Evolutionary conservation across 2,888 invertebrate genomes (phyloP).

Genomic region (Parnassius smintheus): DNA sequence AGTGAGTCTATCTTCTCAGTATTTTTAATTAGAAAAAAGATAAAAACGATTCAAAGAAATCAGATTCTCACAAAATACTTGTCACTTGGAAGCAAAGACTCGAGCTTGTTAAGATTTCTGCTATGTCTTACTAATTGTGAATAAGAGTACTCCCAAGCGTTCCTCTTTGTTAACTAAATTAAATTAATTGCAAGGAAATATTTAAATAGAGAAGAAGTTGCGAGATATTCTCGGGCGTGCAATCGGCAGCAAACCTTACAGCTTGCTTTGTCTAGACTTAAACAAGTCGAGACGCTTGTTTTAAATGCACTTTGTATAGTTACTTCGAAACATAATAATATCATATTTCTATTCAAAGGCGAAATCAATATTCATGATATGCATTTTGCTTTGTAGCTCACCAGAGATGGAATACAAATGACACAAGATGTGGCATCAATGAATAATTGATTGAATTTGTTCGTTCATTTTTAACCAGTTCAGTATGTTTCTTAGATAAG

Average conservation of each 20-base stretch:
- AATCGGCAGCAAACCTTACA: conserved; percentile 64
- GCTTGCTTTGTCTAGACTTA: conserved; percentile 66
- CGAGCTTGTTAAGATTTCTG: conserved; percentile 52
- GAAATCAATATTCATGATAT: conserved; percentile 37
- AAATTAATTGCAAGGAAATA: conserved; percentile 76
- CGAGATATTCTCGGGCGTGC: conserved; percentile 51
- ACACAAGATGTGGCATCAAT: conserved; percentile 23
- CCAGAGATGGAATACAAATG: conserved; percentile 16
- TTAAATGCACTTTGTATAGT: conserved; percentile 42
- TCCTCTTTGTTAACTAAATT: conserved; percentile 72
- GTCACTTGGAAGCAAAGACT: conserved; percentile 27
- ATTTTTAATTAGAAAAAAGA: conserved; percentile 28
- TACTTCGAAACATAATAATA: conserved; percentile 32
- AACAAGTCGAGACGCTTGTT: conserved; percentile 55
- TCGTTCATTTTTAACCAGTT: conserved; percentile 11
- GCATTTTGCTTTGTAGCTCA: conserved; percentile 26
- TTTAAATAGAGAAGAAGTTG: conserved; percentile 63
- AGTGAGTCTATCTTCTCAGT: conserved; percentile 29
- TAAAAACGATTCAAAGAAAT: conserved; percentile 23
- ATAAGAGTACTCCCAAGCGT: conserved; percentile 44
- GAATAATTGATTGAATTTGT: conserved; percentile 15
- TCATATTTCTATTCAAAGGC: conserved; percentile 34
- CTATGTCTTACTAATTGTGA: conserved; percentile 70
- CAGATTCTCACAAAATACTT: conserved; percentile 26
- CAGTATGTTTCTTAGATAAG: neutral